Base-by-base conservation (phyloP, 2,113 vertebrate species). In the Macaca nemestrina region DNA sequence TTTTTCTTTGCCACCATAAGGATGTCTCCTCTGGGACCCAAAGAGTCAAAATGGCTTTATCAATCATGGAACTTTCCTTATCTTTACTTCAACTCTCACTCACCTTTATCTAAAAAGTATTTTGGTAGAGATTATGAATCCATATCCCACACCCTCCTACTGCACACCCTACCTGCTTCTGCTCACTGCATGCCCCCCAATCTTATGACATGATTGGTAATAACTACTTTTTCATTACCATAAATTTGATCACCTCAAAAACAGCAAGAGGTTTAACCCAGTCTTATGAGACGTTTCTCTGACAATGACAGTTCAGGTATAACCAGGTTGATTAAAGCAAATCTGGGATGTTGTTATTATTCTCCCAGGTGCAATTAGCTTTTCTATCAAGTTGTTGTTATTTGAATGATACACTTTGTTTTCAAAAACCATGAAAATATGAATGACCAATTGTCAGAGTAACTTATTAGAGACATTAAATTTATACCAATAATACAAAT, bases 341-440 rank as follows among this genome's bases (percentile, higher is more conserved):
- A 85, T 82, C 8, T 30, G 17, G 48, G 30, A 85, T 18, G 7
- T 68, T 32, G 14, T 68, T 61, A 81, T 43, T 43, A 38, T 48
- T 90, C 55, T 90, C 86, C 52, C 55, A 93, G 61, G 20, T 50
- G 6, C 38, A 61, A 45, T 25, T 57, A 92, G 14, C 11, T 93
- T 86, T 90, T 85, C 30, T 43, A 75, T 40, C 67, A 73, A 72
- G 6, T 40, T 68, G 59, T 40, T 89, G 57, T 73, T 72, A 48
- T 88, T 93, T 97, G 25, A 90, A 91, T 78, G 43, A 90, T 30
- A 70, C 14, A 30, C 9, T 52, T 93, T 52, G 43, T 87, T 96
- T 78, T 87, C 40, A 70, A 96, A 97, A 97, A 40, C 14, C 25
- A 95, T 45, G 61, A 95, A 93, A 90, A 86, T 82, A 94, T n/a